These are phyloP conservation scores for Drosophila differens DNA, from an alignment of 2,888 invertebrate species.

Conservation along the genomic window DNA sequence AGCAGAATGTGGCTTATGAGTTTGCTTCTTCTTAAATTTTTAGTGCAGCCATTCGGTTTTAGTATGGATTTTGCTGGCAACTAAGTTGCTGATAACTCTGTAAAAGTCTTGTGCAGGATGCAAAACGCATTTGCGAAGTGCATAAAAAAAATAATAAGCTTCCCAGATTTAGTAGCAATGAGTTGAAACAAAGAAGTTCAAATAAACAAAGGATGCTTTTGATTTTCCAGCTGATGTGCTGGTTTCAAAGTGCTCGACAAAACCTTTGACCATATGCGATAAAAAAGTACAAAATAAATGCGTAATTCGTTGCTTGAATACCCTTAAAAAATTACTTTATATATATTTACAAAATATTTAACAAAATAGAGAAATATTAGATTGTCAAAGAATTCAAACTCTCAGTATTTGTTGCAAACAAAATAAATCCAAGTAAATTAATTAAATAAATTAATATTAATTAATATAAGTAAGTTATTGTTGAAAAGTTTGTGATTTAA, in stretches of 20 bases:
- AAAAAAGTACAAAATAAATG: slow-evolving; percentile 28
- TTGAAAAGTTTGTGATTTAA: neutral
- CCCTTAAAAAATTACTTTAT: neutral
- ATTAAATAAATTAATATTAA: neutral
- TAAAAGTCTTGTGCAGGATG: slow-evolving; percentile 55
- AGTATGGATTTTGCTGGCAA: slow-evolving; percentile 36
- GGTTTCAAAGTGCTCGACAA: slow-evolving; percentile 69
- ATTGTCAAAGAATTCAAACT: neutral
- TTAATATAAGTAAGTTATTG: neutral
- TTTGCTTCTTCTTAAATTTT: neutral
- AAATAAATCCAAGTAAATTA: neutral
- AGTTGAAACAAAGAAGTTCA: slow-evolving; percentile 56
- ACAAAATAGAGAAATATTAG: neutral
- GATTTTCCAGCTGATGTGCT: slow-evolving; percentile 74
- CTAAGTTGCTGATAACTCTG: slow-evolving; percentile 66
- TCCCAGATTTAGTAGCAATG: slow-evolving; percentile 35
- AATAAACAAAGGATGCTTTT: slow-evolving; percentile 65
- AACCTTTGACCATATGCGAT: slow-evolving; percentile 78
- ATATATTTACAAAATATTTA: neutral
- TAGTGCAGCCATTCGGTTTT: slow-evolving; percentile 14
- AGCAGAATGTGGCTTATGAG: slow-evolving; percentile 14
- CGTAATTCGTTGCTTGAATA: neutral
- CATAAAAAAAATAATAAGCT: slow-evolving; percentile 77
- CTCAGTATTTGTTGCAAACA: neutral
- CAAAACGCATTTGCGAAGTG: slow-evolving; percentile 47